These are phyloP conservation scores for Pseudococcus longispinus DNA, from an alignment of 2,888 invertebrate species.

Conservation along the genomic window DNA sequence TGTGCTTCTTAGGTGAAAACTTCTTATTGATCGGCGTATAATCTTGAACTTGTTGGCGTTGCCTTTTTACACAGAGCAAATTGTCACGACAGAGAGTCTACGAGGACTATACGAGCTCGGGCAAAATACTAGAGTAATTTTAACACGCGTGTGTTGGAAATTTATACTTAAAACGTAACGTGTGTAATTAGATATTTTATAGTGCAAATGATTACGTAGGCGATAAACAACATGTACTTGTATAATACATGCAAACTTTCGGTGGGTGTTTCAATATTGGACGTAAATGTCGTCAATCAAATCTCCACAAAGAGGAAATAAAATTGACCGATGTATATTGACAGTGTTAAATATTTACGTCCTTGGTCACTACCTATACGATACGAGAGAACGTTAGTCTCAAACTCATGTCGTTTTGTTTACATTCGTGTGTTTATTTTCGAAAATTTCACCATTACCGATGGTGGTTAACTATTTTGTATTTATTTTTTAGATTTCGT, in stretches of 20 bases:
- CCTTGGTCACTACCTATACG: constrained; percentile 7
- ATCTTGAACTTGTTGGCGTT: constrained; percentile 24
- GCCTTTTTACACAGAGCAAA: not conserved
- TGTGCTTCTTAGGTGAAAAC: constrained; percentile 13
- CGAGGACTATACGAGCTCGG: not conserved
- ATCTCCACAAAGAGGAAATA: not conserved
- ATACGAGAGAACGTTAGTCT: not conserved
- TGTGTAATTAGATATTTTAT: constrained; percentile 21
- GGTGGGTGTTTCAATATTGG: not conserved
- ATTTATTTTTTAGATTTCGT: not conserved
- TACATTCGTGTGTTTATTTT: not conserved
- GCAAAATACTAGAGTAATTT: not conserved
- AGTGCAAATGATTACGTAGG: not conserved
- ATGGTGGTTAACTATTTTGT: not conserved
- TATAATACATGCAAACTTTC: not conserved
- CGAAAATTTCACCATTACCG: not conserved
- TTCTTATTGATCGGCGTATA: constrained; percentile 22
- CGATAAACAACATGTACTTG: not conserved
- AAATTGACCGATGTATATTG: constrained; percentile 9
- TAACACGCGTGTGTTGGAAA: not conserved
- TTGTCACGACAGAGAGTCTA: not conserved
- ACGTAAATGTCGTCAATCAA: constrained; percentile 7
- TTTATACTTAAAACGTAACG: not conserved
- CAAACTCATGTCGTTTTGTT: constrained; percentile 3
- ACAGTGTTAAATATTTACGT: constrained; percentile 20